Base-by-base conservation (phyloP, 53 echinoderm and acorn worm species). In the Astropecten irregularis region DNA sequence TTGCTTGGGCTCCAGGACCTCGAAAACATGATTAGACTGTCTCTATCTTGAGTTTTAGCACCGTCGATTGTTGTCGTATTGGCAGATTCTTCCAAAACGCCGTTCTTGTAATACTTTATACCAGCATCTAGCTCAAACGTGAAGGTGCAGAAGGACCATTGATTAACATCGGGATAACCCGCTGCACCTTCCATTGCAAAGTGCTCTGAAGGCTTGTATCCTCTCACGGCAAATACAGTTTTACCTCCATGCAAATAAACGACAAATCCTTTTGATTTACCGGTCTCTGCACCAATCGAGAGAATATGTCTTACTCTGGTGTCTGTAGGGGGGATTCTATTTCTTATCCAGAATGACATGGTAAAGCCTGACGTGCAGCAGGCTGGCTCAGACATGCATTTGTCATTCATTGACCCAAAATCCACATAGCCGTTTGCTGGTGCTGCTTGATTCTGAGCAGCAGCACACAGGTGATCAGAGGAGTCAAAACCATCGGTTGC, bases 311-410 rank as follows among this genome's bases (percentile, higher is more conserved):
- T 42, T 27, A 25, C 3, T 3, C 3, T 3, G 1, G 0, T 13
- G 10, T 1, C 4, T 4, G 18, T 4, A 13, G 34, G 16, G 30
- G 39, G 29, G 18, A 34, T 58, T 29, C 58, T 42, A 40, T 58
- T 58, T 31, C 59, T 56, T 58, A 76, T 38, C 76, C 76, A 76
- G 76, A 59, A 76, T 38, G 57, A 57, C 4, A 59, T 15, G 26
- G 76, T 76, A 26, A 40, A 76, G 1, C 76, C 76, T 25, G 76
- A 37, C 3, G 76, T 59, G 40, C 76, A 76, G 76, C 76, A 76
- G 42, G 42, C 40, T 10, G 76, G 40, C 25, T 76, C 76, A 9
- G 76, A 26, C 16, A 76, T 76, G 28, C 76, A 76, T 34, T 28
- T 58, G 76, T 58, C 53, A 19, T 40, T 56, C 1, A 0, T 34